Conservation (phyloP, 2,797 vertebrate species). For the Periparus ater region DNA sequence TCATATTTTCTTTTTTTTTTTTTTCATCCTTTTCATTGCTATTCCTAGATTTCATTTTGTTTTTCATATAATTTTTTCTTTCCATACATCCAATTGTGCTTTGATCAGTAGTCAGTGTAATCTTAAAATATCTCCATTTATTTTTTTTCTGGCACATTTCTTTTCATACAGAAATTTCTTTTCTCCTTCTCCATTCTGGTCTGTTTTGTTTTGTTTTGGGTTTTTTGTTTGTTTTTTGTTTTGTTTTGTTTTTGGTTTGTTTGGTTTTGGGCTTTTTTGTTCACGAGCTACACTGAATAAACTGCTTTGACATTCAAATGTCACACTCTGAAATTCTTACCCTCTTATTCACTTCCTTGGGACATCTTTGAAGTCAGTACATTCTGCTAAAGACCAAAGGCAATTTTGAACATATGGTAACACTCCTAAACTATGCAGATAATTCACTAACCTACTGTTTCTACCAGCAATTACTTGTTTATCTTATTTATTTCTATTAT, state of each 20-base stretch:
- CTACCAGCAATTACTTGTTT: not conserved
- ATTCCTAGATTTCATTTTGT: not conserved
- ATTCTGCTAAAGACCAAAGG: not conserved
- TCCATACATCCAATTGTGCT: not conserved
- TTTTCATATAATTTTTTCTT: not conserved
- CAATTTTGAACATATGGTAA: not conserved
- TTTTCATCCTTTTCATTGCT: not conserved
- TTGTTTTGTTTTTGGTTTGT: rapidly evolving
- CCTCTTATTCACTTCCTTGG: not conserved
- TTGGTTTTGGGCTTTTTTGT: not conserved
- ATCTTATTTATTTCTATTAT: conserved; percentile 11
- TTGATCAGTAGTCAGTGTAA: not conserved
- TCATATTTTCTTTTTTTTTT: not conserved
- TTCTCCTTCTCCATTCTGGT: not conserved
- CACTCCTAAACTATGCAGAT: not conserved
- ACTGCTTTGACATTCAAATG: not conserved
- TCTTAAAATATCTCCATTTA: not conserved
- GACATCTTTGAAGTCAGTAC: not conserved
- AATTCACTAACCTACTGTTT: not conserved
- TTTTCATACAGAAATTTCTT: not conserved
- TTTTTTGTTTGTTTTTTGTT: not conserved
- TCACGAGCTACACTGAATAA: not conserved
- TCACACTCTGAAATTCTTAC: not conserved
- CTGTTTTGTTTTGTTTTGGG: too few relatives aligned
- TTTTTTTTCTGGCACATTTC: not conserved